Conservation (phyloP, 92 coral and sea anemone genomes). For the Umimayanthus kanabou region DNA sequence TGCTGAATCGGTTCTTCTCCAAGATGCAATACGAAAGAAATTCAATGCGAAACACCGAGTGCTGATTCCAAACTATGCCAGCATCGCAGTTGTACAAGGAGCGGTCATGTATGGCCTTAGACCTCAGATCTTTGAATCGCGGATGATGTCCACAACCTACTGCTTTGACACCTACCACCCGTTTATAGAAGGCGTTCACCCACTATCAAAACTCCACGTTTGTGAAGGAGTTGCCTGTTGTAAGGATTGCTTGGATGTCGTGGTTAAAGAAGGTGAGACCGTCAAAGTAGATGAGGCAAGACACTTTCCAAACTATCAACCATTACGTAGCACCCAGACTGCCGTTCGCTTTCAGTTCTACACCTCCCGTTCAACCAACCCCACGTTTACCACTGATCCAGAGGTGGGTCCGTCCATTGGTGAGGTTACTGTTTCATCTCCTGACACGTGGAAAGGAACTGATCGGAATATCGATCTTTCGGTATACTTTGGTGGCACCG, state of each 20-base stretch:
- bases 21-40: constrained; percentile 8
- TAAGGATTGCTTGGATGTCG: constrained; percentile 5
- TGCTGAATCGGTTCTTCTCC: constrained; percentile 24
- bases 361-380: constrained; percentile 43
- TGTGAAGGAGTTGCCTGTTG: not conserved
- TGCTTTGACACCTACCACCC: not conserved
- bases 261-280: not conserved
- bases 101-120: constrained; percentile 26
- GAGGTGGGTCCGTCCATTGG: constrained; percentile 54
- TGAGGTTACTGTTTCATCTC: constrained; percentile 51
- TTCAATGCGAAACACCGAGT: not conserved
- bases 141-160: constrained; percentile 23
- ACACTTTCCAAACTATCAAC: not conserved
- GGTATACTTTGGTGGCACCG: constrained; percentile 71
- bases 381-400: constrained; percentile 49
- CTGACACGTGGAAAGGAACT: constrained; percentile 57
- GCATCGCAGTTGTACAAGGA: constrained; percentile 34
- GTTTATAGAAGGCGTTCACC: not conserved
- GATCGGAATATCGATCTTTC: constrained; percentile 53
- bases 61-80: constrained; percentile 20
- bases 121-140: not conserved
- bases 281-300: not conserved
- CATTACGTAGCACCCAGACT: not conserved
- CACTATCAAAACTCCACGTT: not conserved
- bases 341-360: constrained; percentile 29